phyloP scores from a whole-genome alignment of 2,888 invertebrate genomes.

The Meghimatium bilineatum region DNA sequence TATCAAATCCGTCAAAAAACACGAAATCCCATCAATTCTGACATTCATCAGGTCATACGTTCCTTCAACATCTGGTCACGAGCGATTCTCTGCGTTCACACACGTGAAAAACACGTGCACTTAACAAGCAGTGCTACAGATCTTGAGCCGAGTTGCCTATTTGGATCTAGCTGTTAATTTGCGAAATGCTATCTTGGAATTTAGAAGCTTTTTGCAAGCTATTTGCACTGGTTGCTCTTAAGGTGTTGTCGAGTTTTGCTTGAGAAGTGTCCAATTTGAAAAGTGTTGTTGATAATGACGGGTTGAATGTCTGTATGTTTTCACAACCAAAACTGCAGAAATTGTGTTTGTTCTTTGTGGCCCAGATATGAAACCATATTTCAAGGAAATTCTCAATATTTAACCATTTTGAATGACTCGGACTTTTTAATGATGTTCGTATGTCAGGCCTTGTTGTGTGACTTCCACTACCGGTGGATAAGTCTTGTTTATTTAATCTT shows the following conservation, averaged over 20 bases:
- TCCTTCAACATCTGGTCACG: conserved; percentile 12
- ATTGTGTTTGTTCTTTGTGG: too few species aligned
- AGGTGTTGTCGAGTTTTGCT: not conserved
- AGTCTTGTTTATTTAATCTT: too few species aligned
- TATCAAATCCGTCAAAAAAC: conserved; percentile 34
- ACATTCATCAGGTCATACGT: conserved; percentile 14
- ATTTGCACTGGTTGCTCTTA: not conserved
- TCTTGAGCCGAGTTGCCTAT: not conserved
- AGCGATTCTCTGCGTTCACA: not conserved
- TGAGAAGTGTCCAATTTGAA: not conserved
- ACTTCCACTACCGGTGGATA: too few species aligned
- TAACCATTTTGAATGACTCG: too few species aligned
- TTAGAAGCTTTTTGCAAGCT: not conserved
- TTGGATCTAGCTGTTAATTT: conserved; percentile 7
- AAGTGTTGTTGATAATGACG: not conserved
- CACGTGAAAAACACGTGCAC: conserved; percentile 32
- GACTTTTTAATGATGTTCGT: too few species aligned
- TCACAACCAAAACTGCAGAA: too few species aligned
- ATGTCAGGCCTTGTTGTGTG: too few species aligned
- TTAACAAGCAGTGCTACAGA: not conserved
- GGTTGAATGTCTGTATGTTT: too few species aligned
- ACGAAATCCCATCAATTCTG: conserved; percentile 31
- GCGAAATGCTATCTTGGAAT: not conserved
- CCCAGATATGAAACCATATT: too few species aligned
- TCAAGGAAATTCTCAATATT: too few species aligned